Percentiles rank a stretch among this genome's conserved stretches.
Conservation (phyloP, 2,888 invertebrate genomes). For the Limnephilus rhombicus region DNA sequence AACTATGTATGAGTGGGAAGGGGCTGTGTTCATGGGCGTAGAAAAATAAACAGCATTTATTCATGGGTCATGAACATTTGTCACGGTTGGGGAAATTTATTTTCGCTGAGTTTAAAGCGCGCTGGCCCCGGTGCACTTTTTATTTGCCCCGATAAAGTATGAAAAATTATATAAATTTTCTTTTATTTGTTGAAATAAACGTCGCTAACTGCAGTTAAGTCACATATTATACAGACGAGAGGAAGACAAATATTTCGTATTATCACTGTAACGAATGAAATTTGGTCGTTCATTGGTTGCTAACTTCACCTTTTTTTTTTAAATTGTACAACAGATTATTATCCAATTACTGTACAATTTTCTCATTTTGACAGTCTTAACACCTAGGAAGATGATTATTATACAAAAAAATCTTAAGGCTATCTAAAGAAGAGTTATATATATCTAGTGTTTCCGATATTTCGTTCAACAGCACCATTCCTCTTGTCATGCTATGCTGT, state of each 20-base stretch:
- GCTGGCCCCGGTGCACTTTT: constrained; percentile 1
- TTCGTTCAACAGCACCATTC: too few relatives aligned
- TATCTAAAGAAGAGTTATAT: too few relatives aligned
- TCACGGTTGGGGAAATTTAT: constrained; percentile 12
- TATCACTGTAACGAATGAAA: too few relatives aligned
- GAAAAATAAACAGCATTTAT: constrained; percentile 42
- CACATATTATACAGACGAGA: not conserved
- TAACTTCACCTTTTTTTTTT: too few relatives aligned
- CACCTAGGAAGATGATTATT: too few relatives aligned
- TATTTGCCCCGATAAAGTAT: not conserved
- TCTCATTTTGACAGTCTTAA: too few relatives aligned
- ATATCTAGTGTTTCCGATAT: too few relatives aligned
- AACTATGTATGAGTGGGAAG: not conserved
- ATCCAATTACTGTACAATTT: too few relatives aligned
- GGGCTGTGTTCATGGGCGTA: constrained; percentile 28
- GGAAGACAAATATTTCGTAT: not conserved
- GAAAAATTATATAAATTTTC: not conserved
- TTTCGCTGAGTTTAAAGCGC: not conserved
- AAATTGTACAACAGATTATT: too few relatives aligned
- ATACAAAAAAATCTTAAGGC: too few relatives aligned
- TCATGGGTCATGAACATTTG: constrained; percentile 34
- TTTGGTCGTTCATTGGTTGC: too few relatives aligned
- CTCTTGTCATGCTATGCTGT: too few relatives aligned
- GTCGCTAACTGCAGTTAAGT: not conserved
- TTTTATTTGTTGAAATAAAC: not conserved